Base-by-base conservation (phyloP, 2,888 invertebrate genomes). In the Platycheirus rosarum region DNA sequence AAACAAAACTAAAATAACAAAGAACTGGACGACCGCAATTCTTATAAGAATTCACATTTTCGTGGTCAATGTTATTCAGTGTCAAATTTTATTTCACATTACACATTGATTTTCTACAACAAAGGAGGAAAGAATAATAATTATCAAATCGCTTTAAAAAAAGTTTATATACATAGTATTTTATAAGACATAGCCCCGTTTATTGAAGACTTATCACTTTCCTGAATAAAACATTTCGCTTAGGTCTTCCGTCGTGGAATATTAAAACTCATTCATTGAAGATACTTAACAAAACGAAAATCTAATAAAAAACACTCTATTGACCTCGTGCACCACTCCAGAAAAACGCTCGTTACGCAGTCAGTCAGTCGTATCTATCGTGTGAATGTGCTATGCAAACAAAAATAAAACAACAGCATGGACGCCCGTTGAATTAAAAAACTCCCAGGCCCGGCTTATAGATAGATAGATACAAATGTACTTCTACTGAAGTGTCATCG, bases 291-390 rank as follows among this genome's bases (percentile, higher is more conserved):
- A 55, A 66, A n/a, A 46, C 37, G 18, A 60, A 77, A 51, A 37
- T n/a, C 18, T 46, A 49, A 20, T 37, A 57, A 51, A 62, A 60
- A 35, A 20, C 13, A 73, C 62, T 44, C 77, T 68, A 77, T 76
- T 77, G 78, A 84, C 78, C 78, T 84, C 84, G 84, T 77, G 78
- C 73, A 84, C 1, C 53, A 69, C 84, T 78, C 84, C 84, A 84
- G 84, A 84, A 84, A 84, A 84, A 78, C 73, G 78, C 84, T 78
- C 73, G 78, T 84, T 78, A 84, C 84, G 78, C 78, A 84, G 73
- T 78, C 18, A 68, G 69, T 60, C 78, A 68, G 14, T 53, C 53
- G 53, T 26, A 42, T 40, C 32, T 65, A 57, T 62, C 14, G 23
- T 51, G 60, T 62, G 62, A 49, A 73, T 35, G 48, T 66, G 26